A percentile compares a stretch with the other conserved stretches of the same genome.
Conservation (phyloP, 2,888 invertebrate genomes). For the Neoascia interrupta region DNA sequence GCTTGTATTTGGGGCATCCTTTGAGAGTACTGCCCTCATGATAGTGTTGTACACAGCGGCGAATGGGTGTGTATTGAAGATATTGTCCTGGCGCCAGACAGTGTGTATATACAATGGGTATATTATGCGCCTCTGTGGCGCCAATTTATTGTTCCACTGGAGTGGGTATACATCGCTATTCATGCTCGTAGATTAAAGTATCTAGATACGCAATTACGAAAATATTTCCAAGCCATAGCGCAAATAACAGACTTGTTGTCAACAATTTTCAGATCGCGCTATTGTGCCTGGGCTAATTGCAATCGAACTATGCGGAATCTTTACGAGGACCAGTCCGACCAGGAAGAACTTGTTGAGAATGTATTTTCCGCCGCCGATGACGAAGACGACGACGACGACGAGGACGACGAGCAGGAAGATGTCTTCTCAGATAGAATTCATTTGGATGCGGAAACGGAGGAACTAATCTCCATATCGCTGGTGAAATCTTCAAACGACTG, state of each 20-base stretch:
- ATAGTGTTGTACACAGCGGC: neutral
- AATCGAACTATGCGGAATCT: constrained; percentile 55
- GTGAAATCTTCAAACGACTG: constrained; percentile 60
- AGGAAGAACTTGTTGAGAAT: constrained; percentile 72
- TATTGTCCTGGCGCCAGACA: constrained; percentile 66
- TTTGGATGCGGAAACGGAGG: constrained; percentile 67
- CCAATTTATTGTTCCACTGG: constrained; percentile 53
- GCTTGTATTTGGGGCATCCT: constrained; percentile 54
- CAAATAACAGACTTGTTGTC: constrained; percentile 8
- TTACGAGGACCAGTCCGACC: constrained; percentile 68
- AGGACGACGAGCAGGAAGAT: constrained; percentile 66
- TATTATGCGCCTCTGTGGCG: constrained; percentile 69
- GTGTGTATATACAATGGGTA: constrained; percentile 57
- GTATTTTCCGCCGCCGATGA: constrained; percentile 70
- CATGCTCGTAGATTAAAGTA: constrained; percentile 45
- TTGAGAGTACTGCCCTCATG: constrained; percentile 22
- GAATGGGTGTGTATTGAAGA: constrained; percentile 42
- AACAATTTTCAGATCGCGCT: constrained; percentile 47
- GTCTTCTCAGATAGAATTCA: constrained; percentile 67
- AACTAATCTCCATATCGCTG: constrained; percentile 63
- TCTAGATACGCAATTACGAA: constrained; percentile 23
- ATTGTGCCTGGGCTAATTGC: constrained; percentile 39
- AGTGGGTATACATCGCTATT: constrained; percentile 13
- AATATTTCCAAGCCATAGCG: constrained; percentile 1
- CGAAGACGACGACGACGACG: constrained; percentile 58